Evolutionary conservation across 1,140 invertebrate genomes (phyloP), one percentile per base, ranked within the genome.

Genomic region (Hypothenemus hampei): DNA sequence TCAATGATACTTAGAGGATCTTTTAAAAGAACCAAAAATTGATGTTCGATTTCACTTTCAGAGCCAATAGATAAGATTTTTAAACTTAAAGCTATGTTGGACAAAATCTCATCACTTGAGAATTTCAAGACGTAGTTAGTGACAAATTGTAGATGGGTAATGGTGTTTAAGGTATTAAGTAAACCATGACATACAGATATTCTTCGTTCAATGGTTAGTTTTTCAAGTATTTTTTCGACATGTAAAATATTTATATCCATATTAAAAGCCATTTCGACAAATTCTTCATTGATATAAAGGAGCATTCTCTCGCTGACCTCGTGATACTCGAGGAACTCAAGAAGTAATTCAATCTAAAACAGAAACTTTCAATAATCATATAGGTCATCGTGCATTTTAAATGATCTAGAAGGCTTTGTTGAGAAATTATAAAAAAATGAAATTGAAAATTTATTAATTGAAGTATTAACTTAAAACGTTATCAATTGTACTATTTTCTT

Each of bases 1-100:
- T 89, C 86, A 3, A 89, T 72, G 63, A 89, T 84, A 0, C 84
- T 64, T 13, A 86, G 61, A 0, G 86, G 86, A 57, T 80, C 77
- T 16, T 78, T 77, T 19, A 87, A 77, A 3, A 87, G 63, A 54
- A 81, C 75, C 73, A 81, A 79, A 39, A 84, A 81, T 5, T 78
- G 65, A 6, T 78, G 65, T 11, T 72, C 57, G 49, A 78, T 75
- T 53, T 84, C 75, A 15, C 69, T 71, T 0, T 47, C 11, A 10
- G 79, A 75, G 31, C 87, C 73, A 53, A 76, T 71, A 26, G 76
- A 69, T 68, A 87, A 68, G 60, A 87, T 78, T 68, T 79, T 77
- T 48, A 86, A 60, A 48, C 79, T 74, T 31, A 80, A 69, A 66
- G 76, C 65, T 31, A 79, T 67, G 60, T 80, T 77, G 66, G 77